Base-by-base conservation (phyloP, 2,888 invertebrate species). In the Galerucella nymphaeae region DNA sequence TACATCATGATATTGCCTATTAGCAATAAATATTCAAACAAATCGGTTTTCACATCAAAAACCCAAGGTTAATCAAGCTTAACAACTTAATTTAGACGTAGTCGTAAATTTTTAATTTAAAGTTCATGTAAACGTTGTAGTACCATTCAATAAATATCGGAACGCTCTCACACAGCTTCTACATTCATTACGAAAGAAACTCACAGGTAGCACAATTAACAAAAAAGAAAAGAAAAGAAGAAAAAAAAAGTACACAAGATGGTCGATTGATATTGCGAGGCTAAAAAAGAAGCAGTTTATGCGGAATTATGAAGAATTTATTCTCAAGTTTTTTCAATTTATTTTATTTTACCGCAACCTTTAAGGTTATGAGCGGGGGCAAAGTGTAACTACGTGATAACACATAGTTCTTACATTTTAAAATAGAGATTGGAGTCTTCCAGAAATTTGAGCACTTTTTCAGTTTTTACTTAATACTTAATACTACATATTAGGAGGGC, bases 71-170 rank as follows among this genome's bases (percentile, higher is more conserved):
- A 82, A 83, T 83, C 82, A 82, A 80, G 80, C 77, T 76, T 80
- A 83, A 83, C 82, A 83, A 80, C 81, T 83, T 81, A 82, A 83
- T 83, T 82, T 81, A 79, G 79, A 76, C 73, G 71, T 66, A 71
- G 77, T 78, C 76, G 79, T 83, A 82, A 83, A 83, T 82, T 77
- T 79, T 77, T 75, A 77, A 79, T 79, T 81, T 78, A 79, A 81
- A 81, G 81, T 80, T 82, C 81, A 78, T 82, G 82, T 82, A 80
- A 78, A 72, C 75, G 71, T 77, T 81, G 79, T 80, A 76, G 72
- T 78, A 82, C 82, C 80, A 79, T 82, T 80, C 80, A 81, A 82
- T 83, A 82, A 81, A 82, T 80, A 79, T 70, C 63, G 70, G 63
- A 64, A 63, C 57, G 70, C 64, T 70, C 63, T 70, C 70, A 70